Percentiles rank a stretch among this genome's conserved stretches.
Conservation (phyloP, 2,113 vertebrate species). For the Beaufortia kweichowensis region DNA sequence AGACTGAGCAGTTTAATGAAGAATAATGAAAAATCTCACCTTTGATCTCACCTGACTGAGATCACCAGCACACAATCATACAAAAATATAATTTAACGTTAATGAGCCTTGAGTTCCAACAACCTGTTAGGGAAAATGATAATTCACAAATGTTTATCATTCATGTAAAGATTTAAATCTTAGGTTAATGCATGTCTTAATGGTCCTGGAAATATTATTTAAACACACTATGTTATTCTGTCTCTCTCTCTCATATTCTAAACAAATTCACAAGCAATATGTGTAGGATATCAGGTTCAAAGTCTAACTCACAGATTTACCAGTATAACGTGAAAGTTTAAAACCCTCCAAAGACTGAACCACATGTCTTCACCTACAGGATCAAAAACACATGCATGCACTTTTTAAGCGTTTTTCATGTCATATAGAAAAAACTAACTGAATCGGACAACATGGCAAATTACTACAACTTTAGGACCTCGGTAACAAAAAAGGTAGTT, state of each 20-base stretch:
- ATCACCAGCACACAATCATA: neutral
- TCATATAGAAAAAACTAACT: neutral
- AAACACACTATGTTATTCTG: neutral
- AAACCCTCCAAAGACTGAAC: conserved; percentile 10
- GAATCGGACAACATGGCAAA: conserved; percentile 17
- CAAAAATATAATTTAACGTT: neutral
- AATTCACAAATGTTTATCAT: no score
- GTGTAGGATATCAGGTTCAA: conserved; percentile 31
- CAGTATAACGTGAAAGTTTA: conserved; percentile 23
- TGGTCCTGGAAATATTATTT: no score
- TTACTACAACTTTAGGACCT: neutral
- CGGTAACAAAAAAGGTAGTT: neutral
- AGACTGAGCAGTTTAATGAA: neutral
- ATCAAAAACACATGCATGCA: conserved; percentile 23
- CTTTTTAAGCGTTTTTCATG: neutral
- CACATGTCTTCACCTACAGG: neutral
- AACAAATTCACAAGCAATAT: conserved; percentile 30
- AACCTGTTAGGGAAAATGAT: neutral
- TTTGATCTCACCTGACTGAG: conserved; percentile 8
- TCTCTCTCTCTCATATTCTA: neutral
- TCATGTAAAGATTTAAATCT: neutral
- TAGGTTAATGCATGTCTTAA: no score
- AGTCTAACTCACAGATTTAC: conserved; percentile 41
- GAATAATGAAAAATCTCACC: neutral
- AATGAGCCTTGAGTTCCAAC: neutral